These are phyloP conservation scores for Pluvianellus socialis DNA, from an alignment of 2,113 vertebrate species.

Conservation along the genomic window DNA sequence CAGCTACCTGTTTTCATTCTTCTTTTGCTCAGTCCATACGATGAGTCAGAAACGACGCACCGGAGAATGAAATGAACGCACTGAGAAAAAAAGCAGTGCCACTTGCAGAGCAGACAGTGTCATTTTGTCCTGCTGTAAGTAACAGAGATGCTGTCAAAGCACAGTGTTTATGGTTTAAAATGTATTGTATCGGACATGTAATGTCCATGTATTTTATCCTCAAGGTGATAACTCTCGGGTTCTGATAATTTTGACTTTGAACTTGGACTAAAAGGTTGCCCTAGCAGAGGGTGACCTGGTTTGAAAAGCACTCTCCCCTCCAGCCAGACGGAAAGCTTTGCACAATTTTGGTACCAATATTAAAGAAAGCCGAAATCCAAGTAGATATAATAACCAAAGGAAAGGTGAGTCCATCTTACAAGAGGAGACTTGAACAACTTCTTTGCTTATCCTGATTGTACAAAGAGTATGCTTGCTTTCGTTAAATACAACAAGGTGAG, in stretches of 20 bases:
- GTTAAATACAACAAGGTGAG: neutral
- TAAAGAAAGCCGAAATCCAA: neutral
- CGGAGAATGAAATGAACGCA: neutral
- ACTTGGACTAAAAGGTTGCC: neutral
- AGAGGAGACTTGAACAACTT: neutral
- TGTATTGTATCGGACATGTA: too few relatives aligned
- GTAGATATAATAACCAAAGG: neutral
- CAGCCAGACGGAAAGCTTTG: neutral
- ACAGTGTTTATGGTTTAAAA: neutral
- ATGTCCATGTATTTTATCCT: neutral
- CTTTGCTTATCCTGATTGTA: neutral
- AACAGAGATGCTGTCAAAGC: neutral
- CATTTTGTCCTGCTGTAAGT: neutral
- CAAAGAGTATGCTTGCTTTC: neutral
- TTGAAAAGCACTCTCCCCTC: neutral
- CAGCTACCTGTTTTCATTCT: neutral
- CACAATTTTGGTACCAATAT: neutral
- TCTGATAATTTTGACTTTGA: constrained; percentile 12
- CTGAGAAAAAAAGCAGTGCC: neutral
- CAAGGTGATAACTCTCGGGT: neutral
- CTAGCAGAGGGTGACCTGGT: neutral
- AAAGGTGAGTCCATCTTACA: neutral
- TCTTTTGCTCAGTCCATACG: neutral
- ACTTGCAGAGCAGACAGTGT: neutral
- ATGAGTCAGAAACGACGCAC: neutral